phyloP scores from a whole-genome alignment of 2,113 vertebrate species.

The Actinemys pallida region DNA sequence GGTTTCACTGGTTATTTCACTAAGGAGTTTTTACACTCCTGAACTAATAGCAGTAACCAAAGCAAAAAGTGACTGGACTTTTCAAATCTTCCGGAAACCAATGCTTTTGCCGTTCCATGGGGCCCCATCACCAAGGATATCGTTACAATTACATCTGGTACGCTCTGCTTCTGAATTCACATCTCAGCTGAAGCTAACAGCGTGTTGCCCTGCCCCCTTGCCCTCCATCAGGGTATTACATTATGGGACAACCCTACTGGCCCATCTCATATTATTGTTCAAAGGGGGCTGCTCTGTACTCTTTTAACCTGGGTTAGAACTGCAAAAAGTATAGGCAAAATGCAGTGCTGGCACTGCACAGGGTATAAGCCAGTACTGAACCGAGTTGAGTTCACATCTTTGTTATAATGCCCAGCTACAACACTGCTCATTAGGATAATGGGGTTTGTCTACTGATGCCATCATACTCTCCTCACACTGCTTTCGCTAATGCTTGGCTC shows the following conservation, averaged over 20 bases:
- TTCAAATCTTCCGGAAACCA: background rate
- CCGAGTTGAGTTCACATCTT: background rate
- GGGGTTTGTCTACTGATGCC: constrained; percentile 60
- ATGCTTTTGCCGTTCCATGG: background rate
- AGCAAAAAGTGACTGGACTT: background rate
- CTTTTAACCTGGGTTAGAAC: background rate
- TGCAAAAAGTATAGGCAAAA: background rate
- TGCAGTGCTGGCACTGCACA: background rate
- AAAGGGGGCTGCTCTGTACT: background rate
- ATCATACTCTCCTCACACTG: fast-evolving
- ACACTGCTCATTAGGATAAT: constrained; percentile 53
- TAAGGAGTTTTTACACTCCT: background rate
- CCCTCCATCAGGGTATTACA: background rate
- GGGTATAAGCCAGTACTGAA: background rate
- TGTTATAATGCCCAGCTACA: constrained; percentile 30
- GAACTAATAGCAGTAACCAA: fast-evolving
- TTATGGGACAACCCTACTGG: background rate
- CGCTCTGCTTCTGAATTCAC: fast-evolving
- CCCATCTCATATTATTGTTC: fast-evolving
- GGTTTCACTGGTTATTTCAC: background rate
- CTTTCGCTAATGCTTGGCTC: background rate
- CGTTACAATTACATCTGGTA: background rate
- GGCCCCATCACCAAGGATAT: background rate
- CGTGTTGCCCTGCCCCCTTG: fast-evolving
- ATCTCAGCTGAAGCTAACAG: background rate